Evolutionary conservation across 2,888 invertebrate genomes (phyloP).

Genomic region (Ophion ellenae): DNA sequence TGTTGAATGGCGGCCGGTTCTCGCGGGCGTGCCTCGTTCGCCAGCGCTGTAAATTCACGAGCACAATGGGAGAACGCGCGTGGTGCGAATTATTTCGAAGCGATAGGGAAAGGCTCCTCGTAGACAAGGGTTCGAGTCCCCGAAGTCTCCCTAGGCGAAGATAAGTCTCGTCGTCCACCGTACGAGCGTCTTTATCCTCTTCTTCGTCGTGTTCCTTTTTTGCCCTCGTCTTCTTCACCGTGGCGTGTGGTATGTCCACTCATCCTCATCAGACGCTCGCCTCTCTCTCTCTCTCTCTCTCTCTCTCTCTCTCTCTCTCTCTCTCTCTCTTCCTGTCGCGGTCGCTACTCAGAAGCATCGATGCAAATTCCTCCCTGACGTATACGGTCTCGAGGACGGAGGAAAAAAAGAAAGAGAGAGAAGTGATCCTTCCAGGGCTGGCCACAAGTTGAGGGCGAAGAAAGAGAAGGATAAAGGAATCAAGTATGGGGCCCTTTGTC

Average conservation of each 20-base stretch:
- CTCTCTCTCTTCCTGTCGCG: constrained; percentile 7
- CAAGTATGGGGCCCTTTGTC: constrained; percentile 64
- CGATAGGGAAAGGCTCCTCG: neutral
- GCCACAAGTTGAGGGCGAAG: constrained; percentile 65
- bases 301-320: constrained; percentile 24
- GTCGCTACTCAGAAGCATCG: constrained; percentile 33
- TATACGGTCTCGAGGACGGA: constrained; percentile 48
- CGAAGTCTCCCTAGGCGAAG: constrained; percentile 4
- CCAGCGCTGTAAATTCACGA: neutral
- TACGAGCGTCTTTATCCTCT: constrained; percentile 29
- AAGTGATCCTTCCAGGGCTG: constrained; percentile 33
- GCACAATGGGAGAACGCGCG: neutral
- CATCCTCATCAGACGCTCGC: constrained; percentile 54
- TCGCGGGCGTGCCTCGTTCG: too few relatives aligned
- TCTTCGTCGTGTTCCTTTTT: neutral
- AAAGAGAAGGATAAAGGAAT: constrained; percentile 54
- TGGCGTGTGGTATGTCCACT: constrained; percentile 40
- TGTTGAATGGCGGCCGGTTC: too few relatives aligned
- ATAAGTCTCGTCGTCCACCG: constrained; percentile 18
- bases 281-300: constrained; percentile 16
- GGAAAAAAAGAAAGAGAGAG: constrained; percentile 40
- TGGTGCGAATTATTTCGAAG: neutral
- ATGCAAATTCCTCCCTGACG: constrained; percentile 45
- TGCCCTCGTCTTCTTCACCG: constrained; percentile 6
- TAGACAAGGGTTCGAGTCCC: constrained; percentile 6